phyloP scores from a whole-genome alignment of 1,140 invertebrate species.

The Colletes gigas region DNA sequence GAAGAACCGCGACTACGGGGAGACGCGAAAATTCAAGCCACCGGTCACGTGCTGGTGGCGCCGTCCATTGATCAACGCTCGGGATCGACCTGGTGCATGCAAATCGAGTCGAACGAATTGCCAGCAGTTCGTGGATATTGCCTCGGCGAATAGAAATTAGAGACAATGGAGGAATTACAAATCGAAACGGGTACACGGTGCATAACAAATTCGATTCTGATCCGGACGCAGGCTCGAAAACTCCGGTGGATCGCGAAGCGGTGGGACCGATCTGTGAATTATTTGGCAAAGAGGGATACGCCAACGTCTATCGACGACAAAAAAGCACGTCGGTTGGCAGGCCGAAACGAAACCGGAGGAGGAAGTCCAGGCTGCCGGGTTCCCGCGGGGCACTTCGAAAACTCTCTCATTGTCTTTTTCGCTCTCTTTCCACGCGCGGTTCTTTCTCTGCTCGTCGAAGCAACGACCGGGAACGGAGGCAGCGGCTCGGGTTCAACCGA shows the following conservation, averaged over 20 bases:
- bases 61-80: constrained; percentile 55
- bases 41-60: constrained; percentile 37
- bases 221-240: too few species aligned
- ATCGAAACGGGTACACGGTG: background rate
- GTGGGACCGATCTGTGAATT: too few species aligned
- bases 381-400: constrained; percentile 59
- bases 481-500: constrained; percentile 71
- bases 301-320: background rate
- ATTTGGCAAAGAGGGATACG: background rate
- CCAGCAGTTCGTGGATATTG: background rate
- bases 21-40: constrained; percentile 47
- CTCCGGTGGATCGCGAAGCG: background rate
- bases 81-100: constrained; percentile 34
- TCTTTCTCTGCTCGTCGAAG: constrained; percentile 46
- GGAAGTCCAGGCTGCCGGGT: constrained; percentile 45
- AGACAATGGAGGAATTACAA: background rate
- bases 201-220: background rate
- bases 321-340: constrained; percentile 30
- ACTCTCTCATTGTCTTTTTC: constrained; percentile 35
- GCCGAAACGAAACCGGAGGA: constrained; percentile 41
- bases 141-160: background rate
- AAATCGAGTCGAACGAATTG: constrained; percentile 32
- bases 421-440: constrained; percentile 23
- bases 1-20: constrained; percentile 6
- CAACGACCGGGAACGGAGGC: constrained; percentile 66